Conservation (phyloP, 2,113 vertebrate genomes). For the Noturus placidus region DNA sequence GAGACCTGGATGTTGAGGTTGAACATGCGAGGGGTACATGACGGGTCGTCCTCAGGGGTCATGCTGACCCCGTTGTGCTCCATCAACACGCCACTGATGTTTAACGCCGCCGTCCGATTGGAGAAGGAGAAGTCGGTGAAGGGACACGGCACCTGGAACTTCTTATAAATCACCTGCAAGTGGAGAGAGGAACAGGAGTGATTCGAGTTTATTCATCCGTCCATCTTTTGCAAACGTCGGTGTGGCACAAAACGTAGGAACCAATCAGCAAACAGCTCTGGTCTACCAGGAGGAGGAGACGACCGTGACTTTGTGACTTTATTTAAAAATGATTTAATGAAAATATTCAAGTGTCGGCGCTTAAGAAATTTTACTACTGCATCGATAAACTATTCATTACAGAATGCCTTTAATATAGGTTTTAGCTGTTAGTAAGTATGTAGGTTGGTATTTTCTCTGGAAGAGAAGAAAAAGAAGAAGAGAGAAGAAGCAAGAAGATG, state of each 20-base stretch:
- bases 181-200: neutral
- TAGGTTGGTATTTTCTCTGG: no score
- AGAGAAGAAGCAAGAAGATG: no score
- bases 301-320: neutral
- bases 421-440: neutral
- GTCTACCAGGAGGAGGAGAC: neutral
- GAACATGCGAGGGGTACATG: constrained; percentile 83
- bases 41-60: constrained; percentile 40
- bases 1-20: constrained; percentile 89
- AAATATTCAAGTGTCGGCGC: neutral
- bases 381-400: neutral
- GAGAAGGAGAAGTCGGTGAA: constrained; percentile 64
- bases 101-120: constrained; percentile 70
- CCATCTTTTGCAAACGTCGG: neutral
- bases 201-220: neutral
- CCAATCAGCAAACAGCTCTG: neutral
- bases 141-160: constrained; percentile 88
- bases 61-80: constrained; percentile 60
- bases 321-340: neutral
- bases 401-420: neutral
- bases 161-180: constrained; percentile 95
- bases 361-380: neutral
- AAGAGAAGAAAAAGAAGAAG: no score
- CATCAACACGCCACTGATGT: constrained; percentile 59
- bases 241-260: neutral